Base-by-base conservation (phyloP, 1,140 invertebrate genomes). In the Latrodectus geometricus region DNA sequence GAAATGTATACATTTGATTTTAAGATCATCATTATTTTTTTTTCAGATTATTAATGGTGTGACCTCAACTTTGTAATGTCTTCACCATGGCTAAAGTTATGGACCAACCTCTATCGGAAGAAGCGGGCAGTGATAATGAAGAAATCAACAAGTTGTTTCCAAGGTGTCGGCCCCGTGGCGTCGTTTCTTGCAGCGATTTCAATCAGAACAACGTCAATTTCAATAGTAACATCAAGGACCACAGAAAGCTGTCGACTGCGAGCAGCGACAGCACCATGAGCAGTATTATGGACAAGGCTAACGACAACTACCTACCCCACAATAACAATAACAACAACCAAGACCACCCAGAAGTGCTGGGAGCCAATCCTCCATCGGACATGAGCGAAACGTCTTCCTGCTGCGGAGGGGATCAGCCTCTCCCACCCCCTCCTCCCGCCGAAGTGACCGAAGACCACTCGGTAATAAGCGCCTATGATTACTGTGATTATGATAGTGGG, bases 111-210 rank as follows among this genome's bases (percentile, higher is more conserved):
- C 15, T 81, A 35, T 88, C 87, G 75, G 86, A 88, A 82, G 54
- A 74, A 77, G 83, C 83, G 49, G 91, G 90, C 90, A 92, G 91
- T 89, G 92, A 91, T 23, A 94, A 93, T 91, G 95, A 95, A 92
- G 94, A 95, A 91, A 95, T 96, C 91, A 95, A 94, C 89, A 93
- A 94, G 90, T 93, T 96, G 88, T 96, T 96, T 92, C 95, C 95
- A 88, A 95, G 95, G 94, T 96, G 95, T 92, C 93, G 95, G 88
- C 95, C 95, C 87, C 92, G 93, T 90, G 92, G 92, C 89, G 56
- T 65, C 49, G 69, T 70, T 61, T 88, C 89, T 76, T 88, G 89
- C 89, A 89, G 89, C 88, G 90, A 92, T 85, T 90, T 90, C 88
- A 91, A 91, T 88, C 90, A 90, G 89, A 91, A 92, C 90, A 91